Conservation (phyloP, 2,888 invertebrate species). For the Laspeyria flexula region DNA sequence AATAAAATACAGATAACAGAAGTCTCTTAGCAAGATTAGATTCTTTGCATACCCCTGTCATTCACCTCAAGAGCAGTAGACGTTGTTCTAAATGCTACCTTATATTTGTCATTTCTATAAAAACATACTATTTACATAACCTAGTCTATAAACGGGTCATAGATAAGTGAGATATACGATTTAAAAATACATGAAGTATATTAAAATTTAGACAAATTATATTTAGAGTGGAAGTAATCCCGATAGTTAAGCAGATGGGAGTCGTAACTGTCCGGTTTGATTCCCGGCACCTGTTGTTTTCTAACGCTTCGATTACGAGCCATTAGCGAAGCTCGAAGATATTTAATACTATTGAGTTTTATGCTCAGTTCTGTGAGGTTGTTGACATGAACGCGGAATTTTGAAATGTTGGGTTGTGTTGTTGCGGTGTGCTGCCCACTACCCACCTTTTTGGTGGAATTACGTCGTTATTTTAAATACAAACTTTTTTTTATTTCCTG, state of each 20-base stretch:
- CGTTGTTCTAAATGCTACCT: too few species aligned
- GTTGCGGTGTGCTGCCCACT: background rate
- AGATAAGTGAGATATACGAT: constrained; percentile 39
- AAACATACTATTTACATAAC: constrained; percentile 25
- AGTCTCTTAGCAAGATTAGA: too few species aligned
- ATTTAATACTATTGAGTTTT: constrained; percentile 67
- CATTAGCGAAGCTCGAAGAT: constrained; percentile 75
- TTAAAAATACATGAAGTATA: constrained; percentile 27
- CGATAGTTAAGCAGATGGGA: constrained; percentile 67
- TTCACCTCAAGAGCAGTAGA: too few species aligned
- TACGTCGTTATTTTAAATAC: background rate
- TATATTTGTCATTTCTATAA: too few species aligned
- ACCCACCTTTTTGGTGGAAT: background rate
- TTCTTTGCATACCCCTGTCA: too few species aligned
- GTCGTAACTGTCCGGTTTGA: constrained; percentile 79
- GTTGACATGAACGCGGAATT: constrained; percentile 21
- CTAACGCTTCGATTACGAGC: constrained; percentile 77
- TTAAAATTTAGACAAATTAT: constrained; percentile 55
- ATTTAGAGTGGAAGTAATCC: constrained; percentile 46
- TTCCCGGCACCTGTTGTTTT: constrained; percentile 82
- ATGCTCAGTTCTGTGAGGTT: constrained; percentile 40
- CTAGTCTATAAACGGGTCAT: constrained; percentile 30
- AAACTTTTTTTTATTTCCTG: background rate
- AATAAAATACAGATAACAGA: too few species aligned
- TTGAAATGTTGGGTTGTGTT: constrained; percentile 6